Conservation (phyloP, 2,888 invertebrate species). For the Trissoscelio sp. region DNA sequence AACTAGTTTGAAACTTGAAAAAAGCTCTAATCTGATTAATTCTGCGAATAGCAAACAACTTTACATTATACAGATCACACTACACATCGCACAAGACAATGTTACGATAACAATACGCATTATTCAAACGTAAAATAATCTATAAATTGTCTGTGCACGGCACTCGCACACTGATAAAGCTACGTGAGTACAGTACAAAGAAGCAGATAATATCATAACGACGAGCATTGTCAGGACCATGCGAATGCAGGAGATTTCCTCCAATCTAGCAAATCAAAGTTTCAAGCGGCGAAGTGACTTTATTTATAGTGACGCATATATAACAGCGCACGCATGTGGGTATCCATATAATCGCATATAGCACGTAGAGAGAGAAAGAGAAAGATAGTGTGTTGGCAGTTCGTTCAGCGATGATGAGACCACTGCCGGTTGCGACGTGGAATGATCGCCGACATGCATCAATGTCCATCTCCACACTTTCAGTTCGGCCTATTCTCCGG, state of each 20-base stretch:
- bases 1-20: too few species aligned
- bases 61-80: too few species aligned
- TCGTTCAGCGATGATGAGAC: conserved; percentile 69
- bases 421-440: conserved; percentile 66
- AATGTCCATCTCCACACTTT: conserved; percentile 68
- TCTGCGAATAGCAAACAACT: not conserved
- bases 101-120: too few species aligned
- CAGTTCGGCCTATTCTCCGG: conserved; percentile 58
- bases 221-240: conserved; percentile 34
- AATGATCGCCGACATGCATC: conserved; percentile 74
- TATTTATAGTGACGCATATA: conserved; percentile 73
- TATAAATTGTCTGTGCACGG: not conserved
- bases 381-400: conserved; percentile 67
- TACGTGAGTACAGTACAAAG: not conserved
- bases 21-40: conserved; percentile 16
- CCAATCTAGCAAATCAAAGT: conserved; percentile 59
- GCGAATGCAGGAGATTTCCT: conserved; percentile 41
- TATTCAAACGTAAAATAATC: conserved; percentile 12
- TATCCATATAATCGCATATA: conserved; percentile 59
- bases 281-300: conserved; percentile 59
- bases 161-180: not conserved
- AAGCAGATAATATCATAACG: conserved; percentile 21
- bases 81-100: too few species aligned
- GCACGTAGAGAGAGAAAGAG: conserved; percentile 61
- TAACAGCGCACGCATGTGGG: conserved; percentile 56